Evolutionary conservation across 2,113 vertebrate genomes (phyloP).

Genomic region (Mugil cephalus): DNA sequence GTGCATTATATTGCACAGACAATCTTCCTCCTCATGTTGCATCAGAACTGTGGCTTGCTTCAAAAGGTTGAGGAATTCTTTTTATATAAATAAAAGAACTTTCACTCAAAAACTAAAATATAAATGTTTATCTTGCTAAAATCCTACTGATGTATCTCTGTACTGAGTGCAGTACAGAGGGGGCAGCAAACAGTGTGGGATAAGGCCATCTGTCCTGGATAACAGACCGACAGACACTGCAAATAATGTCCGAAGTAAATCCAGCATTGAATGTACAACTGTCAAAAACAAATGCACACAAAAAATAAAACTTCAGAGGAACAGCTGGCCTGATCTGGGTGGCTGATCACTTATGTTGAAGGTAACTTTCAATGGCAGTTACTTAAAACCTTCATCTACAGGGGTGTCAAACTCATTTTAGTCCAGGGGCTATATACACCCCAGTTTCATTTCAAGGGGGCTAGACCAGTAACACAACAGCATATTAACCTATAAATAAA

Average conservation of each 20-base stretch:
- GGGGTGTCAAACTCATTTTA: too few species aligned
- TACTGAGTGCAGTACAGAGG: neutral
- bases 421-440: too few species aligned
- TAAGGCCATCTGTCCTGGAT: conserved; percentile 2
- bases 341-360: conserved; percentile 18
- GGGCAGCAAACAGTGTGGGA: neutral
- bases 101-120: neutral
- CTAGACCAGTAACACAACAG: too few species aligned
- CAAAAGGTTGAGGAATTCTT: neutral
- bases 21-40: neutral
- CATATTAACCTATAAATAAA: too few species aligned
- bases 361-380: conserved; percentile 39
- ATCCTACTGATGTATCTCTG: neutral
- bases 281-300: neutral
- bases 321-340: neutral
- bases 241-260: neutral
- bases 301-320: conserved; percentile 6
- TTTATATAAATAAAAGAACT: neutral
- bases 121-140: neutral
- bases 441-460: too few species aligned
- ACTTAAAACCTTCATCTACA: neutral
- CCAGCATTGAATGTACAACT: neutral
- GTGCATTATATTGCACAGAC: too few species aligned
- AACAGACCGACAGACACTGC: neutral
- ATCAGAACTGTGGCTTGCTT: neutral